These are phyloP conservation scores for Corythoichthys haematopterus DNA, from an alignment of 2,113 vertebrate species.

Conservation along the genomic window DNA sequence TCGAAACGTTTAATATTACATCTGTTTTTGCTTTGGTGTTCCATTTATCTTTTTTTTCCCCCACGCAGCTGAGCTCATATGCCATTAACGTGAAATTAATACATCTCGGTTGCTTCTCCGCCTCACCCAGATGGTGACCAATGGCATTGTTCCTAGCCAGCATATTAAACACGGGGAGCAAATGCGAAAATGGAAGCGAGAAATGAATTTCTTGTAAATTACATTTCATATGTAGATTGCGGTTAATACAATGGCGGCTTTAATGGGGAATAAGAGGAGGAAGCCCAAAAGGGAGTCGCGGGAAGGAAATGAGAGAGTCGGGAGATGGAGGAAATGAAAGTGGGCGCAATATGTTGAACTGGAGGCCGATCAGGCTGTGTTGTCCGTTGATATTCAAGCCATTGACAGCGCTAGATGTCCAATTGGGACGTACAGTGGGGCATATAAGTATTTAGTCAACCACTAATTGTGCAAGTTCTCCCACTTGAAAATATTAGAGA, in stretches of 20 bases:
- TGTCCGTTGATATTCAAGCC: no score
- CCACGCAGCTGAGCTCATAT: constrained; percentile 41
- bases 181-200: constrained; percentile 70
- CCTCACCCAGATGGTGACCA: constrained; percentile 66
- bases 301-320: constrained; percentile 38
- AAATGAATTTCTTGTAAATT: constrained; percentile 75
- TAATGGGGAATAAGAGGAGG: constrained; percentile 55
- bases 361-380: not conserved
- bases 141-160: constrained; percentile 60
- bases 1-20: constrained; percentile 48
- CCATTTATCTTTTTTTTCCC: constrained; percentile 24
- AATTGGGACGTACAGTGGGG: no score
- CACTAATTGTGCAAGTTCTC: no score
- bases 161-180: constrained; percentile 68
- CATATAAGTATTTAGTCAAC: no score
- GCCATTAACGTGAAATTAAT: constrained; percentile 51
- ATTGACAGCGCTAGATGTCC: no score
- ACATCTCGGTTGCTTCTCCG: constrained; percentile 31
- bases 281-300: constrained; percentile 24
- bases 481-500: no score
- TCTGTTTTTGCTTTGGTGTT: constrained; percentile 33
- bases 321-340: constrained; percentile 41
- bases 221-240: constrained; percentile 74
- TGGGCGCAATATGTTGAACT: constrained; percentile 2
- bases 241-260: constrained; percentile 64